A percentile compares a stretch with the other conserved stretches of the same genome.
phyloP scores from a whole-genome alignment of 2,113 vertebrate genomes.

The Danio rerio region GRCz12tu NC_133191.1:10102501-10103000 shows the following conservation, averaged over 20 bases:
- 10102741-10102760: not conserved
- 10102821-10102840: not conserved
- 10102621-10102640: too few relatives aligned
- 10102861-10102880: not conserved
- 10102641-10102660: too few relatives aligned
- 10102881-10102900: not conserved
- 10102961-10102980: not conserved
- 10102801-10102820: not conserved
- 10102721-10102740: too few relatives aligned
- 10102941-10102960: not conserved
- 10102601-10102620: too few relatives aligned
- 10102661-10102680: too few relatives aligned
- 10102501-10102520: too few relatives aligned
- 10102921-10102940: not conserved
- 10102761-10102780: not conserved
- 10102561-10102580: too few relatives aligned
- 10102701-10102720: too few relatives aligned
- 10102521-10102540: too few relatives aligned
- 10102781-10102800: not conserved
- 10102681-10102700: too few relatives aligned
- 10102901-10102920: not conserved
- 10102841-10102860: not conserved
- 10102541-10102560: too few relatives aligned
- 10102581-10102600: too few relatives aligned
- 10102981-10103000: not conserved